Evolutionary conservation across 2,113 vertebrate species (phyloP), one percentile per base, ranked within the genome.

Genomic region (Siniperca knerii): DNA sequence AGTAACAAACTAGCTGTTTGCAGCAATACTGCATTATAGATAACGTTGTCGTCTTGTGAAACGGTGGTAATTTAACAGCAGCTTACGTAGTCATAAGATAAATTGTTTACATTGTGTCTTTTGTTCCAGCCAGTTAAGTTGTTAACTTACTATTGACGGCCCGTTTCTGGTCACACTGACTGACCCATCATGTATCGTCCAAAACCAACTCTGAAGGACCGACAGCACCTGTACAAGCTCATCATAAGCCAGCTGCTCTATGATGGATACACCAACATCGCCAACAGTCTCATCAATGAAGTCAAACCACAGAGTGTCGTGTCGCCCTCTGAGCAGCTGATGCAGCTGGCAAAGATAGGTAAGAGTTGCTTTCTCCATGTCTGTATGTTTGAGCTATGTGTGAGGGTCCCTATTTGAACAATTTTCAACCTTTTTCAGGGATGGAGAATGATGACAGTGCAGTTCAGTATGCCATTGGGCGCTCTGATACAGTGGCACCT

Each of bases 161-260:
- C 33, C 12, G 35, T 20, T 48, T 40, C 37, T 23, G 50, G 67
- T 76, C 60, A 9, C 16, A 20, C 55, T 35, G 66, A 57, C 5
- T 35, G 68, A 57, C 5, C 73, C 77, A 90, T 11, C 72, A 99
- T 99, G 98, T 99, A 96, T 90, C 97, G 98, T 18, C 96, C 97
- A 83, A 99, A 99, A 95, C 97, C 97, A 66, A 99, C 97, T 29
- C 92, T 99, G 89, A 99, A 97, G 94, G 98, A 99, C 91, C 96
- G 98, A 3, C 98, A 99, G 93, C 98, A 99, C 84, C 96, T 99
- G 44, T 99, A 99, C 94, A 98, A 94, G 87, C 95, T 99, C 69
- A 99, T 99, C 89, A 98, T 99, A 73, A 98, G 98, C 92, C 98
- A 99, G 93, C 93, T 99, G 69, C 96, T 99, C 0, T 98, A 99